Conservation (phyloP, 1,140 invertebrate species). For the Listronotus oregonensis region DNA sequence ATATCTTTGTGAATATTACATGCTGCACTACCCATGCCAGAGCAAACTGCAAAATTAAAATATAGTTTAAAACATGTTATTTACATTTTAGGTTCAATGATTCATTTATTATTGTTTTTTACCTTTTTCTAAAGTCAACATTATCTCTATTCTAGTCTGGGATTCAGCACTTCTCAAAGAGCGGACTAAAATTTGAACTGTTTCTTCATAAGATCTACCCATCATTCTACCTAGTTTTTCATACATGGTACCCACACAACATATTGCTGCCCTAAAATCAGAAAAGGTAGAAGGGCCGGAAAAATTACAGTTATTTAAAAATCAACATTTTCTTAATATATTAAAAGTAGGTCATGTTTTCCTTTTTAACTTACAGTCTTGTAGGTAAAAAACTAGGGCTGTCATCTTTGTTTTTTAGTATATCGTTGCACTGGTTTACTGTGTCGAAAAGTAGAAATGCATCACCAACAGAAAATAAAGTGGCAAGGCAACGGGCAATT, state of each 20-base stretch:
- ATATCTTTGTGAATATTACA: constrained; percentile 89
- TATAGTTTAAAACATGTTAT: neutral
- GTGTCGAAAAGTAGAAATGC: constrained; percentile 96
- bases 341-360: constrained; percentile 2
- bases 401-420: constrained; percentile 96
- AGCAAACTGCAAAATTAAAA: constrained; percentile 61
- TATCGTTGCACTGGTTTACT: constrained; percentile 97
- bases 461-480: constrained; percentile 95
- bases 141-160: constrained; percentile 93
- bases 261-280: constrained; percentile 86
- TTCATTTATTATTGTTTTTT: neutral
- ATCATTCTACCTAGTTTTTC: constrained; percentile 97
- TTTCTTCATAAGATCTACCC: constrained; percentile 97
- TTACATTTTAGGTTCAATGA: neutral
- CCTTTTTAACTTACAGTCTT: constrained; percentile 80
- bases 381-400: constrained; percentile 92
- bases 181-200: constrained; percentile 89
- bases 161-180: constrained; percentile 94
- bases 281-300: no score
- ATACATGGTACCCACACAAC: constrained; percentile 96
- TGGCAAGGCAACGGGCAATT: constrained; percentile 91
- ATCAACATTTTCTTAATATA: constrained; percentile 19
- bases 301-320: no score
- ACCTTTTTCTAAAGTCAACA: constrained; percentile 93
- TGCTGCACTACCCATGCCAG: constrained; percentile 87